Conservation (phyloP, 2,797 vertebrate species). For the Spheniscus humboldti region DNA sequence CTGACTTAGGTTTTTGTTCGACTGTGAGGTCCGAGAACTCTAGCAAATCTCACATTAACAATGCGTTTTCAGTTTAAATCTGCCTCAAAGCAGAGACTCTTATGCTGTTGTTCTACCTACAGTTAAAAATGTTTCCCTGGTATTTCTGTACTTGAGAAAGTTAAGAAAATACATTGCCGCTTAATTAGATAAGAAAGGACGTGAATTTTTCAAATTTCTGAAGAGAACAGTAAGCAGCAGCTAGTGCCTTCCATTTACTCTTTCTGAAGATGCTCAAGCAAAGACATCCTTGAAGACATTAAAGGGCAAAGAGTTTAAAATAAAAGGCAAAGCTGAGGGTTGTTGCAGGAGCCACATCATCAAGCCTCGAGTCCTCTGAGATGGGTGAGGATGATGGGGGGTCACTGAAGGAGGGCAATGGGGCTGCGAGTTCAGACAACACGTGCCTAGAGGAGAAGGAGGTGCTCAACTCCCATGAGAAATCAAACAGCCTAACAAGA, state of each 20-base stretch:
- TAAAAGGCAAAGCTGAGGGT: not conserved
- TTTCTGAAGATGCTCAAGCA: not conserved
- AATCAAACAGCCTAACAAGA: not conserved
- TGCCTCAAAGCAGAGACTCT: constrained; percentile 19
- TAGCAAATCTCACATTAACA: not conserved
- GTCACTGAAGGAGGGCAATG: not conserved
- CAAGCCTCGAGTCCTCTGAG: not conserved
- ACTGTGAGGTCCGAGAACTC: constrained; percentile 2
- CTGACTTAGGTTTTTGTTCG: not conserved
- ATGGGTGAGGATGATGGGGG: not conserved
- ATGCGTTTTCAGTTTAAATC: not conserved
- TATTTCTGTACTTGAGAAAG: not conserved
- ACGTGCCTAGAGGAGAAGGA: not conserved
- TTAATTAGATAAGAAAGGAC: not conserved
- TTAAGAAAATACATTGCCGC: not conserved
- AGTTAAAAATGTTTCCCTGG: not conserved
- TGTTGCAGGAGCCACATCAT: not conserved
- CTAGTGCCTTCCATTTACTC: not conserved
- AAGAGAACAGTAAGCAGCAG: not conserved
- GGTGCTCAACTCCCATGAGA: not conserved
- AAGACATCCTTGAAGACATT: not conserved
- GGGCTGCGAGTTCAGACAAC: not conserved
- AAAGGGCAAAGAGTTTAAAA: not conserved
- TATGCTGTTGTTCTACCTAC: not conserved
- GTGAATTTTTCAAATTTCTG: not conserved